Conservation (phyloP, 2,797 vertebrate species). For the Cossypha niveicapilla region DNA sequence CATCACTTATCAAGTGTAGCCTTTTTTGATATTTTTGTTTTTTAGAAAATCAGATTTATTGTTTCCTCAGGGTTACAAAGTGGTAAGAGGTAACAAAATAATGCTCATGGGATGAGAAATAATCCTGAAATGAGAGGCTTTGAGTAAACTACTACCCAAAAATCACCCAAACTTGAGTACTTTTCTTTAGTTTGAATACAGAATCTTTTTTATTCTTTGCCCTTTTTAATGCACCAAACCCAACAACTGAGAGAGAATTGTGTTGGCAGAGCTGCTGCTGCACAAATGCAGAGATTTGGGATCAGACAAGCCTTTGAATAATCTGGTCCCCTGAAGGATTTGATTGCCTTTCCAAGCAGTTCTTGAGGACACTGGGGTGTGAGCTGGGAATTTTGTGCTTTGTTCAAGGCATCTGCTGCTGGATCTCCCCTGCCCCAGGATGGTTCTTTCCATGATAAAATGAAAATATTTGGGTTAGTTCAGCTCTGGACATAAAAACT, state of each 20-base stretch:
- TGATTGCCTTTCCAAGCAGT: neutral
- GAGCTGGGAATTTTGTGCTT: neutral
- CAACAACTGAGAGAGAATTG: neutral
- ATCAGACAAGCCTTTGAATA: neutral
- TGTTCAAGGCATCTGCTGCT: neutral
- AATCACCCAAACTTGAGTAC: neutral
- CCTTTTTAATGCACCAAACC: neutral
- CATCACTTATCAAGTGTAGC: neutral
- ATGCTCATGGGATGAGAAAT: neutral
- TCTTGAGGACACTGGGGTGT: neutral
- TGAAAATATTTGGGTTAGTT: fast-evolving
- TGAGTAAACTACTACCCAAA: neutral
- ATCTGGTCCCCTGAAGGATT: neutral
- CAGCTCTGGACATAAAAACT: neutral
- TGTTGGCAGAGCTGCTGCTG: neutral
- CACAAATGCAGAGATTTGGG: neutral
- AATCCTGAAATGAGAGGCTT: neutral
- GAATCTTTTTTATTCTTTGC: neutral
- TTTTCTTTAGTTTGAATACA: neutral
- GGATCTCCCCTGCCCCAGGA: neutral
- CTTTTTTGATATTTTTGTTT: neutral
- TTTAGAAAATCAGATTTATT: neutral
- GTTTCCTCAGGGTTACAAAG: neutral
- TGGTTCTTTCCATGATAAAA: neutral
- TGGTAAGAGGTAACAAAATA: neutral